Conservation (phyloP, 2,113 vertebrate genomes). For the Aviceda subcristata region DNA sequence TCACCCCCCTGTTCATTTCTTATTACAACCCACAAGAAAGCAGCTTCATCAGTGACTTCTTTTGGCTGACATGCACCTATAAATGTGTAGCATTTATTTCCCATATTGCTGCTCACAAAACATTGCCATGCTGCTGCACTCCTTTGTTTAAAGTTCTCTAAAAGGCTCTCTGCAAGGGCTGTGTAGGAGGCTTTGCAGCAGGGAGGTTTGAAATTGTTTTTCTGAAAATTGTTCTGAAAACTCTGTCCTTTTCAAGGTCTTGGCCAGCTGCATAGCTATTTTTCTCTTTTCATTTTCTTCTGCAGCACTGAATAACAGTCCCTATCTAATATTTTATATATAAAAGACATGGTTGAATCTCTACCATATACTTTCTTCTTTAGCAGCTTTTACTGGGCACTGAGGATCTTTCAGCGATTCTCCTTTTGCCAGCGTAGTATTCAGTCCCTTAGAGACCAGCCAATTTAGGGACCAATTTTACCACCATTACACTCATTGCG, state of each 20-base stretch:
- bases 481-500: background rate
- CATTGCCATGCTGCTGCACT: background rate
- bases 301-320: background rate
- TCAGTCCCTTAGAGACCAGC: background rate
- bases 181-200: constrained; percentile 51
- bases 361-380: background rate
- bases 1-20: background rate
- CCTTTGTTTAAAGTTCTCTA: constrained; percentile 51
- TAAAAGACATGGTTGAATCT: background rate
- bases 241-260: constrained; percentile 24
- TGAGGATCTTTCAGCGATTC: background rate
- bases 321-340: background rate
- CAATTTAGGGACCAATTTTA: background rate
- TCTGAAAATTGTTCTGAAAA: background rate
- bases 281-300: background rate
- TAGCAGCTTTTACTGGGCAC: background rate
- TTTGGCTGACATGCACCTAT: constrained; percentile 32
- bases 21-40: constrained; percentile 14
- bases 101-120: constrained; percentile 33
- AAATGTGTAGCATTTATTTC: constrained; percentile 38
- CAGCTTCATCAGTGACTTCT: constrained; percentile 23
- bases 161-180: constrained; percentile 22
- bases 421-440: background rate
- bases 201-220: constrained; percentile 23
- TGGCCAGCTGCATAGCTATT: constrained; percentile 22